A percentile compares a stretch with the other conserved stretches of the same genome.
These are phyloP conservation scores for Trachelus troglodyta DNA, from an alignment of 2,888 invertebrate genomes.

Conservation along the genomic window DNA sequence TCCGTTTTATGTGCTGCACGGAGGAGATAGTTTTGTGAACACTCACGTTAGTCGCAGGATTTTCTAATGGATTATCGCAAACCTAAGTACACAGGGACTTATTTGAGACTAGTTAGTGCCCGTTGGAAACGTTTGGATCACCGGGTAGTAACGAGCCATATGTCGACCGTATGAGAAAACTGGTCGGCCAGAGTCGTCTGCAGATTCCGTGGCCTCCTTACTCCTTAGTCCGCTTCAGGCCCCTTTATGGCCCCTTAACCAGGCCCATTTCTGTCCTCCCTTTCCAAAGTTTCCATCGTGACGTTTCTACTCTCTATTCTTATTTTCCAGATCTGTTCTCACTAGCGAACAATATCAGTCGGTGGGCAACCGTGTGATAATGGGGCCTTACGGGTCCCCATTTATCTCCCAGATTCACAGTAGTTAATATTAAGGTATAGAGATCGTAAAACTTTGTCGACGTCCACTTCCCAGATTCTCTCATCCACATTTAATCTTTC, in stretches of 20 bases:
- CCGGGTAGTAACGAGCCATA: constrained; percentile 37
- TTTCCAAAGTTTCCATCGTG: background rate
- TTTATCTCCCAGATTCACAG: background rate
- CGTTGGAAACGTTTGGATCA: background rate
- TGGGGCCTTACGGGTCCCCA: background rate
- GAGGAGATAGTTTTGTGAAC: background rate
- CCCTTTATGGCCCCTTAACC: background rate
- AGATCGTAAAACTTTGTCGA: background rate
- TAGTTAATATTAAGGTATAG: background rate
- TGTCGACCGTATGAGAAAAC: constrained; percentile 55
- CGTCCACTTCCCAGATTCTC: background rate
- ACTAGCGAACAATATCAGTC: background rate
- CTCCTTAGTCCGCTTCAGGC: constrained; percentile 11
- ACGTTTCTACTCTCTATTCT: background rate
- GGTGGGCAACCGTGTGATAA: background rate
- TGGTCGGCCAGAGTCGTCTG: constrained; percentile 48
- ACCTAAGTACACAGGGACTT: background rate
- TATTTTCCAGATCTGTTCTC: background rate
- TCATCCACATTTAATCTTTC: background rate
- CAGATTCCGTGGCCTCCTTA: constrained; percentile 56
- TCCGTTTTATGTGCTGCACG: too few relatives aligned
- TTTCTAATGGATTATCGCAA: background rate
- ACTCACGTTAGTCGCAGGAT: background rate
- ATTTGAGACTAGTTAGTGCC: background rate
- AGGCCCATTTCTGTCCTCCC: background rate